These are phyloP conservation scores for Sorex maritimensis DNA, from an alignment of 2,797 vertebrate genomes.

Conservation along the genomic window DNA sequence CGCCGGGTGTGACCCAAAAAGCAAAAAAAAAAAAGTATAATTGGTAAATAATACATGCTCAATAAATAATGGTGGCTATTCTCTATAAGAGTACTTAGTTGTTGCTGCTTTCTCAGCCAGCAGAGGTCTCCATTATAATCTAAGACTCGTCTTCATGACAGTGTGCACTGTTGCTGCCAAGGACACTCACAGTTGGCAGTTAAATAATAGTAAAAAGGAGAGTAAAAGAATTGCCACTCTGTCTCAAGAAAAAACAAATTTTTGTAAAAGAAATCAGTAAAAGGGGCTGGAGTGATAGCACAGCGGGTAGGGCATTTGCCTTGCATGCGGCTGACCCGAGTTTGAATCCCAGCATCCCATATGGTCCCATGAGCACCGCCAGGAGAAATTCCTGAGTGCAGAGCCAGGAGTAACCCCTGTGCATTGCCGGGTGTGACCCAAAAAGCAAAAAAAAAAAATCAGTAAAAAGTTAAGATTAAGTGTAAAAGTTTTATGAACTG, in stretches of 20 bases:
- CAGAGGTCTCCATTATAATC: conserved; percentile 67
- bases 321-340: no score
- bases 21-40: no score
- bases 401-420: no score
- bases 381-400: no score
- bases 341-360: no score
- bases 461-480: background rate
- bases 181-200: background rate
- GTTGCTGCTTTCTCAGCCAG: conserved; percentile 55
- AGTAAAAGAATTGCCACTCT: conserved; percentile 46
- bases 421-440: no score
- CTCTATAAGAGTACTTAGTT: background rate
- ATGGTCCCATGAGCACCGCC: no score
- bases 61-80: conserved; percentile 25
- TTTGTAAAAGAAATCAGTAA: background rate
- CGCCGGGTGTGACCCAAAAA: no score
- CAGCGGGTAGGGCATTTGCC: no score
- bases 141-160: background rate
- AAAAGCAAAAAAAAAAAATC: background rate
- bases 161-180: conserved; percentile 33
- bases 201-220: background rate
- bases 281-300: no score
- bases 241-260: conserved; percentile 6
- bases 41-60: conserved; percentile 52
- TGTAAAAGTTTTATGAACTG: background rate